Evolutionary conservation across 2,113 vertebrate genomes (phyloP), one percentile per base, ranked within the genome.

Genomic region (Recurvirostra avosetta): DNA sequence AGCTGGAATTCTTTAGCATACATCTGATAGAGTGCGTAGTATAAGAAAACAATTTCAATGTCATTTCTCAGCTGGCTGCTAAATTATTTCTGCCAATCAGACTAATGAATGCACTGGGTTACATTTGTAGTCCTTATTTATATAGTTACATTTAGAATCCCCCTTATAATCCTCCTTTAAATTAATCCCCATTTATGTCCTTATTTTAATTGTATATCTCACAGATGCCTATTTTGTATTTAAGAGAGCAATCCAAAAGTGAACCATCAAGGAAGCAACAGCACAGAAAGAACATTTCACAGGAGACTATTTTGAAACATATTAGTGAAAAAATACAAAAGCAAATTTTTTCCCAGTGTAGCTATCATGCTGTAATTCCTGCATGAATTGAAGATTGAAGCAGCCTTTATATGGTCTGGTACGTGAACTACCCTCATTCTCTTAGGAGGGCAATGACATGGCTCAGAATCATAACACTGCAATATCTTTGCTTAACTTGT

Each of bases 121-220:
- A 86, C 66, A 84, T 84, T 76, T 94, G 38, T 91, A 96, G 90
- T 59, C 71, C 50, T 86, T 94, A 92, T 90, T 95, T 88, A 90
- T 84, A 70, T 23, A 94, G 81, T 68, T 90, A 92, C 74, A 91
- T 91, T 94, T 92, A 91, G 67, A 92, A 88, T 76, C 58, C 22
- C 25, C 26, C 36, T 86, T 66, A 86, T 96, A 97, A 96, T 83
- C 65, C 41, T 84, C 27, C 81, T 95, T 71, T 93, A 92, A 92
- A 92, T 93, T 90, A 95, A 96, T 97, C 75, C 50, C 53, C 50
- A 67, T 94, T 95, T 95, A 92, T 92, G 29, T 58, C 55, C 47
- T 88, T 40, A 59, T 96, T 97, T 97, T 92, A 94, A 92, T 80
- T 92, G 72, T 25, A 5, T 88, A 82, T 89, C 79, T 96, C 26